These are phyloP conservation scores for Leptinotarsa lineolata DNA, from an alignment of 1,140 invertebrate genomes.

Conservation along the genomic window DNA sequence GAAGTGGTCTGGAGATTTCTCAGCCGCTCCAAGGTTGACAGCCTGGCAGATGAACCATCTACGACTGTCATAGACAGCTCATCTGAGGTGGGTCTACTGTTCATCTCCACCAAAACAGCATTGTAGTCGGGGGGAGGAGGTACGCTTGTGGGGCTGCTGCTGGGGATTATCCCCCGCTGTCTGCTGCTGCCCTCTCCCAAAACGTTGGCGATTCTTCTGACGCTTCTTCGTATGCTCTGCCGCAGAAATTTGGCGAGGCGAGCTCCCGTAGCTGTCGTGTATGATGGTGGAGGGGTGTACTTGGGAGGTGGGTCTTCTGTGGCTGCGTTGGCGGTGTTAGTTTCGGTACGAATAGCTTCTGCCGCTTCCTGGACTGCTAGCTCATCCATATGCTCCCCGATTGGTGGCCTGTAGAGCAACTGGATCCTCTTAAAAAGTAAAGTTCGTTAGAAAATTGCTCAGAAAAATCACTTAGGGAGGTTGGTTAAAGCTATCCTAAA, in stretches of 20 bases:
- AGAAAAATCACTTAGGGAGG: no score
- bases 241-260: slow-evolving; percentile 78
- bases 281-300: slow-evolving; percentile 90
- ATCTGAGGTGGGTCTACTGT: slow-evolving; percentile 27
- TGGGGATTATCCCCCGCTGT: not conserved
- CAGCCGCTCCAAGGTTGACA: slow-evolving; percentile 44
- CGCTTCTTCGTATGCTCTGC: slow-evolving; percentile 79
- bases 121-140: slow-evolving; percentile 68
- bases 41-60: slow-evolving; percentile 28
- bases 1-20: slow-evolving; percentile 41
- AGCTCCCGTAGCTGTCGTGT: slow-evolving; percentile 86
- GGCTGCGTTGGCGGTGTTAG: slow-evolving; percentile 46
- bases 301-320: slow-evolving; percentile 86
- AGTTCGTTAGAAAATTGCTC: no score
- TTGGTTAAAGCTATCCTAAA: no score
- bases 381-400: slow-evolving; percentile 59
- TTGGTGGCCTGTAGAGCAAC: slow-evolving; percentile 69
- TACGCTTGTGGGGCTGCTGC: slow-evolving; percentile 34
- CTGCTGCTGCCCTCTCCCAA: slow-evolving; percentile 53
- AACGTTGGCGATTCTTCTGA: slow-evolving; percentile 67
- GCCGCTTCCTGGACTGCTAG: slow-evolving; percentile 46
- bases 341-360: slow-evolving; percentile 49
- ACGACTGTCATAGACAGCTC: slow-evolving; percentile 29
- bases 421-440: slow-evolving; percentile 69
- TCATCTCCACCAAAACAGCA: slow-evolving; percentile 62